Evolutionary conservation across 1,140 invertebrate genomes (phyloP), one percentile per base, ranked within the genome.

Genomic region (Panagrolaimus sp.): DNA sequence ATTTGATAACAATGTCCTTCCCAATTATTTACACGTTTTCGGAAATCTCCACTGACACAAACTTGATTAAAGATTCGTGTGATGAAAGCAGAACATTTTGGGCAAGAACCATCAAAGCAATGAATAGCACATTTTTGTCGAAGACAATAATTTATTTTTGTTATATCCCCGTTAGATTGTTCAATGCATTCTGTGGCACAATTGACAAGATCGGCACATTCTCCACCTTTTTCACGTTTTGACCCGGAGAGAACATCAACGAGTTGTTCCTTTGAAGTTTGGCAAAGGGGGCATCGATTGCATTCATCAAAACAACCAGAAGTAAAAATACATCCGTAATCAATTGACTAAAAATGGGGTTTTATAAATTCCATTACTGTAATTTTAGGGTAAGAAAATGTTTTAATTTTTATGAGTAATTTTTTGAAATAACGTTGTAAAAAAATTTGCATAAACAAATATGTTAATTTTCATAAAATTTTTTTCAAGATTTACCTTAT

Each of bases 251-350:
- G 65, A 38, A 79, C 72, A 43, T 79, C 78, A 15, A 80, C 74
- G 12, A 79, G 68, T 71, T 79, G 78, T 24, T 75, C 66, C 67
- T 79, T 79, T 43, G 72, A 70, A n/a, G 72, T 80, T 66, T 65
- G 58, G 67, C 78, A 79, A 45, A 79, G 69, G 1, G 75, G 75
- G 28, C 75, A 76, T 17, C 68, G 67, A 64, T 73, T 74, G 58
- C 69, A 77, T 64, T 79, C 78, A n/a, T 79, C 78, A 44, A 75
- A 55, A 65, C 78, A 79, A 44, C 78, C 78, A 48, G 78, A 69
- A 3, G 78, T 79, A 66, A 79, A 79, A 52, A 79, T 79, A 67
- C 78, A 79, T 43, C 78, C 78, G 67, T 79, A 79, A 44, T 79
- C 78, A 4, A 78, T 79, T 43, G 65, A 63, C 78, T 78, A 17